Base-by-base conservation (phyloP, 35 echinoderm and acorn worm genomes). In the Strongylocentrotus purpuratus region DNA sequence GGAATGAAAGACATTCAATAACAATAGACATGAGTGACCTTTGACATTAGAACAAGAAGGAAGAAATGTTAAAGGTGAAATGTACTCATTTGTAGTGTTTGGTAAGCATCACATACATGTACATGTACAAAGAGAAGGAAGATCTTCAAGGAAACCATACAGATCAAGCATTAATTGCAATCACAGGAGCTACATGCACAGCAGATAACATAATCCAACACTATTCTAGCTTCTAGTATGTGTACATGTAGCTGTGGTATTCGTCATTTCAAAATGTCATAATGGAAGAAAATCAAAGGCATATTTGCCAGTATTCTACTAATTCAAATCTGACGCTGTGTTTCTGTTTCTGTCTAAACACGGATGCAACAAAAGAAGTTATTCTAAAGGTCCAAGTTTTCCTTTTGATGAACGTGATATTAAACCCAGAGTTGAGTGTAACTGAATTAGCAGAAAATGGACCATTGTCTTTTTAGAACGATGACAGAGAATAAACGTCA, bases 1-100 rank as follows among this genome's bases (percentile, higher is more conserved):
- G 28, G 65, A 78, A 78, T 78, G 65, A 78, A 78, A 78, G 65
- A 78, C 65, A 78, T 78, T n/a, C 65, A 78, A 78, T 78, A 22
- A 78, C 17, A 78, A 78, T 78, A 78, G 65, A 78, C 65, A 78
- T 28, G 50, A 11, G 9, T 14, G 50, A 55, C 50, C 50, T 78
- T 78, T 78, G 5, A 78, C 20, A 78, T 28, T 78, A 6, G 65
- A 78, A 8, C 65, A 78, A 78, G 25, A 78, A 78, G 20, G 25
- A 28, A 78, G 20, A 78, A n/a, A 28, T 8, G 65, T 28, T 78
- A 7, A 78, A 78, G 11, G 20, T 78, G 65, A 28, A n/a, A 78
- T 78, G 0, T 5, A 1, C 22, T 78, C 22, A 4, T 78, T 78
- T 78, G 28, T n/a, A 59, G 65, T 78, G 65, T 22, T n/a, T 78